Evolutionary conservation across 2,888 invertebrate genomes (phyloP), one percentile per base, ranked within the genome.

Genomic region (Cremastinae sp.): DNA sequence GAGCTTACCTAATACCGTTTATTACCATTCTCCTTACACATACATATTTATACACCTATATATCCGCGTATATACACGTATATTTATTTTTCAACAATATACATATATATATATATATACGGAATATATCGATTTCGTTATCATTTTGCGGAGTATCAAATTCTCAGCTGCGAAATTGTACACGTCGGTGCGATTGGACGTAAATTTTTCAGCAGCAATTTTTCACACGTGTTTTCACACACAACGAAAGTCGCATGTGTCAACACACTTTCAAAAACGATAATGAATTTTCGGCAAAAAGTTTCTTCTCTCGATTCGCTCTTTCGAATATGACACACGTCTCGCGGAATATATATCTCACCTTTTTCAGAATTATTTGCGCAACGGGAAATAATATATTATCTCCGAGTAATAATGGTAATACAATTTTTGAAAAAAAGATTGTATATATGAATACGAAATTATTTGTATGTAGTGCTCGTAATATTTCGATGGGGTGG

Each of bases 1-100:
- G 22, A 53, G 74, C 66, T 64, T 58, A 74, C 70, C 65, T 56
- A 70, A 62, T 64, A 64, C 58, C 61, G 18, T 66, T 66, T 47
- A 14, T 53, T 43, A 58, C 12, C n/a, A n/a, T 53, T 45, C 59
- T 69, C 16, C 59, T n/a, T 28, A 64, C 45, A 43, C 41, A 69
- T 38, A 61, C 47, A 61, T 51, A 61, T 66, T 7, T 58, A 64
- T 34, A 34, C 43, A 7, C 18, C 38, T 1, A 14, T 41, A 0
- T 16, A 41, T 22, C 18, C n/a, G n/a, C n/a, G n/a, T n/a, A n/a
- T n/a, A n/a, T n/a, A n/a, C n/a, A n/a, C n/a, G n/a, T n/a, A n/a
- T n/a, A n/a, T n/a, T n/a, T n/a, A n/a, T n/a, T n/a, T n/a, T n/a
- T n/a, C n/a, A n/a, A n/a, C n/a, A n/a, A n/a, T n/a, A n/a, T n/a